Evolutionary conservation across 2,888 invertebrate species (phyloP).

Genomic region (Acanthosepion esculentum): DNA sequence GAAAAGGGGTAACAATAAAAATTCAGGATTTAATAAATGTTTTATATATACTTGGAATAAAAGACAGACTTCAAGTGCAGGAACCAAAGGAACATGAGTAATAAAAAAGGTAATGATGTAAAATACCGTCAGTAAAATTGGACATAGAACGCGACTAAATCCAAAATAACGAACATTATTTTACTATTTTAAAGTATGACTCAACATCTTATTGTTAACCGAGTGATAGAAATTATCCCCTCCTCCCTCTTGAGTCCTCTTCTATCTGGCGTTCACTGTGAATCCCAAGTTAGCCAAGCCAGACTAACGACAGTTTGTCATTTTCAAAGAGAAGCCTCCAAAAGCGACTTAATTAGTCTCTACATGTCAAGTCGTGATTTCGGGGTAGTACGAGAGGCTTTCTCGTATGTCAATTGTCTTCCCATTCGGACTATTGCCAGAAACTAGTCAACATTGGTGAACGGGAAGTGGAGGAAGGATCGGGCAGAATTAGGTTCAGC

Average conservation of each 20-base stretch:
- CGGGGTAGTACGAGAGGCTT: background rate
- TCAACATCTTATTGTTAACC: background rate
- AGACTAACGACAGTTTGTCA: slow-evolving; percentile 9
- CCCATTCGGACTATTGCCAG: background rate
- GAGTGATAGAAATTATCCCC: background rate
- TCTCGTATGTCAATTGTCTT: background rate
- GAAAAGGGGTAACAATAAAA: no score
- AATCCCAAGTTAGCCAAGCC: background rate
- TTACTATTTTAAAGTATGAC: background rate
- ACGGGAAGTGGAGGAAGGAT: background rate
- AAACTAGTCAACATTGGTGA: background rate
- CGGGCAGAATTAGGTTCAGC: background rate
- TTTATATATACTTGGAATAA: no score
- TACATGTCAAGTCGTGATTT: background rate
- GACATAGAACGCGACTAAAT: no score
- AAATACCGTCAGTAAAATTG: no score
- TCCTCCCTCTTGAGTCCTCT: background rate
- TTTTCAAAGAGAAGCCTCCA: background rate
- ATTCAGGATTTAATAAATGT: no score
- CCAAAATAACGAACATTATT: no score
- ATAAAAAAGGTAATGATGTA: no score
- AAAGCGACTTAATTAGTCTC: background rate
- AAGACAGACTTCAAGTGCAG: no score
- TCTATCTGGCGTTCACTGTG: background rate
- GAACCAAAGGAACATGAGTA: no score